Percentiles rank a stretch among this genome's conserved stretches.
These are phyloP conservation scores for Thryonomys swinderianus DNA, from an alignment of 2,113 vertebrate genomes.

Conservation along the genomic window DNA sequence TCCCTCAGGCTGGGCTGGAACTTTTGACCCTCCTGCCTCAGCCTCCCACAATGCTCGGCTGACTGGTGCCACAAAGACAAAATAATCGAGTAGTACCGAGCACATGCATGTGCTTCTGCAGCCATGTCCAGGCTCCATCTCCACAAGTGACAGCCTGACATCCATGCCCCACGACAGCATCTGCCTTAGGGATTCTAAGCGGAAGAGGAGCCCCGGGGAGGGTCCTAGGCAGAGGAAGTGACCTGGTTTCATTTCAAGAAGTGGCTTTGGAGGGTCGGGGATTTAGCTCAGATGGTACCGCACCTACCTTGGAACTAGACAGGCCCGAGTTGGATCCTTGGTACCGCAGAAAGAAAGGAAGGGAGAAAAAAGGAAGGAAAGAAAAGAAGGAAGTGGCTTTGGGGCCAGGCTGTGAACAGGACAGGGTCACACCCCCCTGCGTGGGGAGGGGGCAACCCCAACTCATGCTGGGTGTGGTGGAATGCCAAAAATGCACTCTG, in stretches of 20 bases:
- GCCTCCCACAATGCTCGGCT: not conserved
- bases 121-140: not conserved
- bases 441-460: not conserved
- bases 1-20: not conserved
- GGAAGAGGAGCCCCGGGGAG: not conserved
- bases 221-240: not conserved
- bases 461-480: not conserved
- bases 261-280: not conserved
- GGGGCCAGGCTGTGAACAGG: not conserved
- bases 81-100: not conserved
- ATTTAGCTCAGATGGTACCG: too few species aligned
- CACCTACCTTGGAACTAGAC: too few species aligned
- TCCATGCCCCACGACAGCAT: not conserved
- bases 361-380: too few species aligned
- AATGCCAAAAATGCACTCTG: not conserved
- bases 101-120: not conserved
- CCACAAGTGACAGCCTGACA: not conserved
- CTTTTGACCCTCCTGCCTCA: not conserved
- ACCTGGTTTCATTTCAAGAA: not conserved
- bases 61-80: not conserved
- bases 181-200: not conserved
- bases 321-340: too few species aligned
- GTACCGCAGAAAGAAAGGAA: too few species aligned
- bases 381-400: not conserved
- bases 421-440: accelerated